Base-by-base conservation (phyloP, 2,797 vertebrate genomes). In the Allobates femoralis region DNA sequence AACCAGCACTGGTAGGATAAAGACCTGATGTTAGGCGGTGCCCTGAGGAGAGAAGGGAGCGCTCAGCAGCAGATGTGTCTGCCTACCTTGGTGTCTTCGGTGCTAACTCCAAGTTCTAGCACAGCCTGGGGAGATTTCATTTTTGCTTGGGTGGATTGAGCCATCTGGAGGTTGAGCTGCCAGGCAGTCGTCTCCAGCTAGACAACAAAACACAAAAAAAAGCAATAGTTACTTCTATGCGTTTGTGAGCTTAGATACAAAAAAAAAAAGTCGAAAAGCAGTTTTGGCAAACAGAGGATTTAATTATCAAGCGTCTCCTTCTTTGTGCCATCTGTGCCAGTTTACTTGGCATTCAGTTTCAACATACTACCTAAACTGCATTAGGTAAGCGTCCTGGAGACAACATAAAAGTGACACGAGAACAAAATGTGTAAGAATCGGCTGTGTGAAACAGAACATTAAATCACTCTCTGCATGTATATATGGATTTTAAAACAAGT, bases 121-220 rank as follows among this genome's bases (percentile, higher is more conserved):
- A 98, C 91, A 2, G 97, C 96, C 80, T 91, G 96, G 88, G 97
- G 97, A 90, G 95, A 95, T 91, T 97, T 98, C 76, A 97, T 93
- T 88, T 95, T 97, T 18, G 96, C 95, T 91, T 96, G 96, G 78
- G 92, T 93, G 64, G 97, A 97, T 86, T 96, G 96, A 79, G 96
- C 96, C 98, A 99, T 97, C 93, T 97, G 96, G 92, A 99, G 96
- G 92, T 96, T 98, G 91, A 99, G 94, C 94, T 98, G 96, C 97
- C 98, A 99, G 88, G 96, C 96, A 12, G 98, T 93, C 2, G 94
- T 95, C 89, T 98, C 97, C 80, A 99, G 95, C 98, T 99, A 91
- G 79, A 93, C 91, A 92, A 93, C 83, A 95, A 84, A 92, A 85
- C 82, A 88, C 58, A 84, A 84, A 87, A 84, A 87, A 86, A 91